Evolutionary conservation across 2,797 vertebrate genomes (phyloP).

Genomic region (Eidolon dupreanum): DNA sequence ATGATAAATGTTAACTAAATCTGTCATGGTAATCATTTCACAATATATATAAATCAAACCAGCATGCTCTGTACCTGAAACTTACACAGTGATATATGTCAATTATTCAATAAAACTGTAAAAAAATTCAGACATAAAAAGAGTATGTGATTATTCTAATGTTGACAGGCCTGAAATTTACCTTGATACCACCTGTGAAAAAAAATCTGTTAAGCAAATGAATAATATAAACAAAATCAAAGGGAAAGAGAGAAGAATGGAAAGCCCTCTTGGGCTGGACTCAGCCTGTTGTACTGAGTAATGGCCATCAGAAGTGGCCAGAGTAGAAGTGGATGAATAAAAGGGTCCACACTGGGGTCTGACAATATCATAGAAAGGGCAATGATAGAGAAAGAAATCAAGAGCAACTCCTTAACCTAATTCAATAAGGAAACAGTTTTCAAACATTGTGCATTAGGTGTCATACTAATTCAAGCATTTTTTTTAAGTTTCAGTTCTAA

Average conservation of each 20-base stretch:
- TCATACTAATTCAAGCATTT: conserved; percentile 1
- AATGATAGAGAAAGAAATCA: not conserved
- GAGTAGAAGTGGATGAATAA: not conserved
- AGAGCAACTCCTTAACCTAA: not conserved
- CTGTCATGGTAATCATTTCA: not conserved
- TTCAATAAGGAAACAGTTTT: not conserved
- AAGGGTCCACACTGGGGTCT: not conserved
- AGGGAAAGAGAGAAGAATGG: not conserved
- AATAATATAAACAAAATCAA: not conserved
- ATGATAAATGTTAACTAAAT: not conserved
- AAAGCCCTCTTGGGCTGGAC: not conserved
- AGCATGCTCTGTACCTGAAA: not conserved
- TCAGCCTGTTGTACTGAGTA: not conserved
- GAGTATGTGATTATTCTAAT: not conserved
- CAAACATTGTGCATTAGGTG: not conserved
- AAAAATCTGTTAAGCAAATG: conserved; percentile 18
- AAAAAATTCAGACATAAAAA: not conserved
- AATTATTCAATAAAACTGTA: not conserved
- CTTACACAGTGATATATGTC: not conserved
- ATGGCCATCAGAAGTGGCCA: not conserved
- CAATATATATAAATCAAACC: not conserved
- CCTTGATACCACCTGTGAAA: not conserved
- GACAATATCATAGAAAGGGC: not conserved
- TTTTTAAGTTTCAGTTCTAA: not conserved
- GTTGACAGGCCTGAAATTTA: conserved; percentile 19